Evolutionary conservation across 2,888 invertebrate species (phyloP).

Genomic region (Callosobruchus maculatus): DNA sequence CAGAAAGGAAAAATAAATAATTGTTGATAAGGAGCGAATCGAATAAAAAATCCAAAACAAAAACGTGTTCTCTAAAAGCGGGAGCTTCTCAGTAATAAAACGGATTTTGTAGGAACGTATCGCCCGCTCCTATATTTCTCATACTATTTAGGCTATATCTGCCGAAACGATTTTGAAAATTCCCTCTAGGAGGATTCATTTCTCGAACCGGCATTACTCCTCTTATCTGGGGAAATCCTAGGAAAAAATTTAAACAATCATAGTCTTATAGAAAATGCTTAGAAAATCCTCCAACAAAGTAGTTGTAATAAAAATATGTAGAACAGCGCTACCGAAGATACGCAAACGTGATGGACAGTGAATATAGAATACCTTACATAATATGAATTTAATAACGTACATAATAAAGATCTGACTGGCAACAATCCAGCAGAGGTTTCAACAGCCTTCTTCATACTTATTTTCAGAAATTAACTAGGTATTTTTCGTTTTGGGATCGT

Average conservation of each 20-base stretch:
- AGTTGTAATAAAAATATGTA: background rate
- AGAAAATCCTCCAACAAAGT: background rate
- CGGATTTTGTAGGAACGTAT: slow-evolving; percentile 40
- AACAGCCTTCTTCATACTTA: too few relatives aligned
- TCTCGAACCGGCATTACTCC: slow-evolving; percentile 34
- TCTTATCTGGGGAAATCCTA: slow-evolving; percentile 30
- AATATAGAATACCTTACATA: too few relatives aligned
- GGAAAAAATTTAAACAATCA: slow-evolving; percentile 8
- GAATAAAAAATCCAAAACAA: slow-evolving; percentile 19
- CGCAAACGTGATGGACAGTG: background rate
- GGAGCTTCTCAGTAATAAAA: slow-evolving; percentile 34
- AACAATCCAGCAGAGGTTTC: too few relatives aligned
- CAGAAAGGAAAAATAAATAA: slow-evolving; percentile 10
- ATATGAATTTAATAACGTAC: too few relatives aligned
- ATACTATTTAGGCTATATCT: slow-evolving; percentile 28
- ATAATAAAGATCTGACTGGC: too few relatives aligned
- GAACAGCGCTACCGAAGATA: background rate
- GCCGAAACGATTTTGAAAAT: slow-evolving; percentile 29
- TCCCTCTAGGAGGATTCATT: slow-evolving; percentile 29
- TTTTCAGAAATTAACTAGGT: too few relatives aligned
- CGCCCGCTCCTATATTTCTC: slow-evolving; percentile 43
- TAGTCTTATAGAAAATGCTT: background rate
- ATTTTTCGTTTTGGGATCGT: too few relatives aligned
- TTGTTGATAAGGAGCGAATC: slow-evolving; percentile 19
- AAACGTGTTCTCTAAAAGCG: slow-evolving; percentile 8